phyloP scores from a whole-genome alignment of 2,888 invertebrate species.

The Dryococelus australis region DNA sequence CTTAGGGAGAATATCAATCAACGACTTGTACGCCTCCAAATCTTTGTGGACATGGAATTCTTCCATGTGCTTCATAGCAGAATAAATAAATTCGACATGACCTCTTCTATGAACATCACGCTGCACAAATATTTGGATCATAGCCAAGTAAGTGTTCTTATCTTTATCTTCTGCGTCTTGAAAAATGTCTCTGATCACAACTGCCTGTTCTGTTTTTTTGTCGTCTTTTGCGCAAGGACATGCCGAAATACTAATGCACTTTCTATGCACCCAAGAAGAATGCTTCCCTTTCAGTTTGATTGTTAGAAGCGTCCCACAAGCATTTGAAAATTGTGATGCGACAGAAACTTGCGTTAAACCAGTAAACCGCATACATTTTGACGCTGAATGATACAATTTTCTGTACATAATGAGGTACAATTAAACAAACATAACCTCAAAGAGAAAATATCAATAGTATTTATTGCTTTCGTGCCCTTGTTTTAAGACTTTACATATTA shows the following conservation, averaged over 20 bases:
- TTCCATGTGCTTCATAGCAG: constrained; percentile 87
- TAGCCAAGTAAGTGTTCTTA: constrained; percentile 73
- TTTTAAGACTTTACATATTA: too few species aligned
- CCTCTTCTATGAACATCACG: constrained; percentile 77
- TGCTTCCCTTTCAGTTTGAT: not conserved
- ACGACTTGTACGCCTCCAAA: constrained; percentile 82
- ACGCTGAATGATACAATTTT: not conserved
- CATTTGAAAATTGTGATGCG: not conserved
- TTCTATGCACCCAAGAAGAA: not conserved
- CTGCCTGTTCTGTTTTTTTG: not conserved
- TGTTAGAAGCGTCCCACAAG: not conserved
- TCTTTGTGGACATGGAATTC: constrained; percentile 90
- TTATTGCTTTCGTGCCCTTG: not conserved
- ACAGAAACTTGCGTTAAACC: not conserved
- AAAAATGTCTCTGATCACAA: constrained; percentile 48
- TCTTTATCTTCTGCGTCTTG: constrained; percentile 63
- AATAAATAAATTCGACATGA: constrained; percentile 93
- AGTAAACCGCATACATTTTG: not conserved
- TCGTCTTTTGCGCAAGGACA: constrained; percentile 7
- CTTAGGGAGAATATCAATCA: constrained; percentile 88
- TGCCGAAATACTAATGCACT: not conserved
- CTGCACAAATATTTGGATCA: constrained; percentile 76
- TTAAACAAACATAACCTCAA: not conserved
- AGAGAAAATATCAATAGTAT: not conserved
- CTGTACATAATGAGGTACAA: not conserved